Percentiles rank a stretch among this genome's conserved stretches.
These are phyloP conservation scores for Hydrolagus affinis DNA, from an alignment of 2,113 vertebrate species.

Conservation along the genomic window DNA sequence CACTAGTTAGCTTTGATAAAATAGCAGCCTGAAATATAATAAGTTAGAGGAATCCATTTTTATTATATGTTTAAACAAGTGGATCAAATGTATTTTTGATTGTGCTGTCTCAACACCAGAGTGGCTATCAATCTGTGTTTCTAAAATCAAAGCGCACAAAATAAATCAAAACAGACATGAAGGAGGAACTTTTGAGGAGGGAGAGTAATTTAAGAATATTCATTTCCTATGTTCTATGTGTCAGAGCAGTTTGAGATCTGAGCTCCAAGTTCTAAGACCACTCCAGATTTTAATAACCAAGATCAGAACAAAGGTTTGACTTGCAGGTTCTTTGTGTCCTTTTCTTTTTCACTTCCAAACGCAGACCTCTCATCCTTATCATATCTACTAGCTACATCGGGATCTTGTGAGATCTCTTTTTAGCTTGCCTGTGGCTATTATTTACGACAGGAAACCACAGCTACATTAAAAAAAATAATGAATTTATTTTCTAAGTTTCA, in stretches of 20 bases:
- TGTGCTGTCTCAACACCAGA: not conserved
- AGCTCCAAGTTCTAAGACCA: not conserved
- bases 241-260: not conserved
- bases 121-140: not conserved
- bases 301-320: too few relatives aligned
- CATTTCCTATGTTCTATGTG: not conserved
- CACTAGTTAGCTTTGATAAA: not conserved
- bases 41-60: not conserved
- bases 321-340: too few relatives aligned
- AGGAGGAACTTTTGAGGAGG: not conserved
- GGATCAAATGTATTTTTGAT: not conserved
- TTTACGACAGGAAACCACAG: too few relatives aligned
- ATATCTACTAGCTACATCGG: too few relatives aligned
- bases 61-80: not conserved
- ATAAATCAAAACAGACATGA: not conserved
- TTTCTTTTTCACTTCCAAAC: too few relatives aligned
- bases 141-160: not conserved
- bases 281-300: not conserved
- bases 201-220: not conserved
- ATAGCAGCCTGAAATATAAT: constrained; percentile 5
- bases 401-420: too few relatives aligned
- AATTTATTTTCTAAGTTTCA: too few relatives aligned
- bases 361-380: too few relatives aligned
- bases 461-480: too few relatives aligned
- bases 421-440: too few relatives aligned